Conservation (phyloP, 2,888 invertebrate species). For the Tetrapedia diversipes region DNA sequence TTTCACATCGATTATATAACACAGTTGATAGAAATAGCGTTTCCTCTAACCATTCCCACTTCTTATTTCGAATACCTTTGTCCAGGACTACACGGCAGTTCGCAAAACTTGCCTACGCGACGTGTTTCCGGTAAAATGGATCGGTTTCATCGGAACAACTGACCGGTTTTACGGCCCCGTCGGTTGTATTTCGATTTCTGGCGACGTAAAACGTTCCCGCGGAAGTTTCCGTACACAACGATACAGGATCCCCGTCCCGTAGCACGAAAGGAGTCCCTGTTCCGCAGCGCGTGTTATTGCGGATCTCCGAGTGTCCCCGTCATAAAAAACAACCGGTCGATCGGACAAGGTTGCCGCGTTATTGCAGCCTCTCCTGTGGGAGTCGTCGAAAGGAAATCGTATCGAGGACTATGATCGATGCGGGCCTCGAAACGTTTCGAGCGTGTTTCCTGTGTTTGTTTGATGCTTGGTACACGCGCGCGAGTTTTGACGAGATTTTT, state of each 20-base stretch:
- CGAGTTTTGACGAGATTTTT: constrained; percentile 19
- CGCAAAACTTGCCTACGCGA: neutral
- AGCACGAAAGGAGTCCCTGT: no score
- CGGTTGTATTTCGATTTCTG: constrained; percentile 11
- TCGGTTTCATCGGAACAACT: neutral
- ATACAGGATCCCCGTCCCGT: no score
- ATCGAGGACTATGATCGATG: constrained; percentile 32
- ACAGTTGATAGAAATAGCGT: no score
- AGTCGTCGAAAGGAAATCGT: constrained; percentile 27
- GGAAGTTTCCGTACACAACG: no score
- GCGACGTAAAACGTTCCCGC: neutral
- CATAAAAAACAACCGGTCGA: constrained; percentile 37
- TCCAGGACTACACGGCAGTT: neutral
- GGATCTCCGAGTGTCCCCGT: constrained; percentile 8
- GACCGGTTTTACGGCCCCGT: neutral
- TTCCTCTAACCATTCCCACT: neutral
- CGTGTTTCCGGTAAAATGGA: neutral
- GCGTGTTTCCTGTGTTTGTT: constrained; percentile 23
- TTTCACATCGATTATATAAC: no score
- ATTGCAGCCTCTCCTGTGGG: constrained; percentile 29
- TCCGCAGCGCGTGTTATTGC: constrained; percentile 12
- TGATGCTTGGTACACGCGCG: constrained; percentile 1
- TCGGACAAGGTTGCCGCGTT: constrained; percentile 18
- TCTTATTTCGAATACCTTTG: neutral
- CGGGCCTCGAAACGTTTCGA: constrained; percentile 17